Conservation (phyloP, 2,113 vertebrate species). For the Rhodinocichla rosea region DNA sequence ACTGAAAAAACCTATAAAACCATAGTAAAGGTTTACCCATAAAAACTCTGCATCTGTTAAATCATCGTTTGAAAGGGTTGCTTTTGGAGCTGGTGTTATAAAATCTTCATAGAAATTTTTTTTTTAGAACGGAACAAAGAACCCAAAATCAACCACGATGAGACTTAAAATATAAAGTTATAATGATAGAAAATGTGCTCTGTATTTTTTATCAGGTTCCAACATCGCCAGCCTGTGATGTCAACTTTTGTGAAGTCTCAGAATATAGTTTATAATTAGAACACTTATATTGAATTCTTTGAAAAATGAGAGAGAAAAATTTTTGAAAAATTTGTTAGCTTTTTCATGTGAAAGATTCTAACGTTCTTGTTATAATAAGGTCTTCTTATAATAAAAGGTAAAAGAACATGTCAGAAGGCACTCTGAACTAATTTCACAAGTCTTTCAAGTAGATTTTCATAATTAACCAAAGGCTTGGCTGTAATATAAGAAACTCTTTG, state of each 20-base stretch:
- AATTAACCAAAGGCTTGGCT: background rate
- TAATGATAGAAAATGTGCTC: background rate
- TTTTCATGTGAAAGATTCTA: background rate
- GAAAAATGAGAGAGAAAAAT: background rate
- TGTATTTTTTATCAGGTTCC: background rate
- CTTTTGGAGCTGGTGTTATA: background rate
- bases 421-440: background rate
- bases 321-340: background rate
- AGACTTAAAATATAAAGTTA: background rate
- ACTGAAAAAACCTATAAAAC: background rate
- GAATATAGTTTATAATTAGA: background rate
- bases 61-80: rapidly evolving
- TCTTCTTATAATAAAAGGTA: background rate
- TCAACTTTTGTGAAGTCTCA: background rate
- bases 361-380: background rate
- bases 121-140: rapidly evolving
- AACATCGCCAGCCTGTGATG: rapidly evolving
- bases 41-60: background rate
- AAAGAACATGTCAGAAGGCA: background rate
- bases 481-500: background rate
- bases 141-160: rapidly evolving
- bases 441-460: background rate
- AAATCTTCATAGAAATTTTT: background rate
- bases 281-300: background rate
- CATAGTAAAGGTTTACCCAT: rapidly evolving